Base-by-base conservation (phyloP, 2,113 vertebrate species). In the Vulpes ferrilata region DNA sequence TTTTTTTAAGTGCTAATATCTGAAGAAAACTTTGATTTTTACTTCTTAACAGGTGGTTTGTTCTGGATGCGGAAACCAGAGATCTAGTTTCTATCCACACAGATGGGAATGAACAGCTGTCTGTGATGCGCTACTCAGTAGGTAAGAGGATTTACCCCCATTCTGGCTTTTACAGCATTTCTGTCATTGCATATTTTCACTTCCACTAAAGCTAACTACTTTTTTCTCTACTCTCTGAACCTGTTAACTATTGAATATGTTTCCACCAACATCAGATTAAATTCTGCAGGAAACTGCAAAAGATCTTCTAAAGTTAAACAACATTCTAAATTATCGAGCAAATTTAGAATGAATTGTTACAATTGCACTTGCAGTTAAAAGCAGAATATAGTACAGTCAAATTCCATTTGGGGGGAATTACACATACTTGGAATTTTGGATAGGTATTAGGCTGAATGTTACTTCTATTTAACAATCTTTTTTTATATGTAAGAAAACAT, bases 21-120 rank as follows among this genome's bases (percentile, higher is more conserved):
- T 96, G 59, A 94, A 95, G n/a, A 35, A 80, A 55, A 3, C 59
- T 89, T 76, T 87, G 73, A 81, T 97, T 98, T 95, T 98, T 60
- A 57, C 48, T 95, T 97, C 95, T 96, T 92, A 92, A 93, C 97
- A 99, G 99, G 99, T 99, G 99, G 99, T 99, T 99, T 97, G 99
- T 99, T 98, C 98, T 99, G 98, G 99, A 99, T 43, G 99, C 99
- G 11, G 99, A 99, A 98, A 99, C 99, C 7, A 99, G 99, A 43
- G 99, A 99, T 98, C 99, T 99, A 97, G 99, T 99, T 88, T 99
- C 99, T 67, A 99, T 99, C 96, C 99, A 99, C 98, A 99, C 99
- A 1, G 99, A 99, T 13, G 99, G 99, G 67, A 99, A 99, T 0
- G 99, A 99, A 5, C 99, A 99, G 99, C 99, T 99, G 90, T 99